These are phyloP conservation scores for Balanococcus diminutus DNA, from an alignment of 2,888 invertebrate species.

Conservation along the genomic window DNA sequence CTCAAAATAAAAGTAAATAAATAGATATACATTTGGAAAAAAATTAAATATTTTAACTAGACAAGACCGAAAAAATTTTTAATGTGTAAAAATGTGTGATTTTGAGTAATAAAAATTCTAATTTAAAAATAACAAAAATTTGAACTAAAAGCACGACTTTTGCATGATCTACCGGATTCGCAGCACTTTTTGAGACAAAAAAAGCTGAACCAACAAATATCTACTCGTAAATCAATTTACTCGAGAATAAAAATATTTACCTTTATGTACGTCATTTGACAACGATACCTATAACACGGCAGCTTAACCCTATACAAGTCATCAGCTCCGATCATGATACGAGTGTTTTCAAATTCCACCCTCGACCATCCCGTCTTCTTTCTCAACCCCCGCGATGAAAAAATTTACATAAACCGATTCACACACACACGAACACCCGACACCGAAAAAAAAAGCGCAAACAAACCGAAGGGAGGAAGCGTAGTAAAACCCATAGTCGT, in stretches of 20 bases:
- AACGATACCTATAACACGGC: slow-evolving; percentile 56
- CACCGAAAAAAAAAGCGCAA: not conserved
- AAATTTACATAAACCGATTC: not conserved
- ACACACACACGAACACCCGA: too few species aligned
- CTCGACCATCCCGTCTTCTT: not conserved
- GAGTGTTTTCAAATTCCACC: not conserved
- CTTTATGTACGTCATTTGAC: slow-evolving; percentile 55
- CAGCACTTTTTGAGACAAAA: too few species aligned
- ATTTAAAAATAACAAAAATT: not conserved
- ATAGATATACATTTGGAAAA: too few species aligned
- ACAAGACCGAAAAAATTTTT: too few species aligned
- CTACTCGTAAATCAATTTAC: too few species aligned
- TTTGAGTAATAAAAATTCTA: not conserved
- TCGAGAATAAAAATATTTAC: slow-evolving; percentile 38
- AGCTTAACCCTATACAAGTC: slow-evolving; percentile 52
- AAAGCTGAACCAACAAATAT: too few species aligned
- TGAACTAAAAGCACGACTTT: too few species aligned
- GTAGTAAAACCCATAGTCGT: not conserved
- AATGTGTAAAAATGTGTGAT: not conserved
- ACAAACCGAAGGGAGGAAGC: not conserved
- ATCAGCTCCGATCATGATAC: slow-evolving; percentile 42
- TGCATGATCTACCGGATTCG: too few species aligned
- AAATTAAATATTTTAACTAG: too few species aligned
- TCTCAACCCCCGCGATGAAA: not conserved
- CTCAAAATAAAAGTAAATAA: too few species aligned